phyloP scores from a whole-genome alignment of 1,140 invertebrate species.

The Drosophila rhopaloa region DNA sequence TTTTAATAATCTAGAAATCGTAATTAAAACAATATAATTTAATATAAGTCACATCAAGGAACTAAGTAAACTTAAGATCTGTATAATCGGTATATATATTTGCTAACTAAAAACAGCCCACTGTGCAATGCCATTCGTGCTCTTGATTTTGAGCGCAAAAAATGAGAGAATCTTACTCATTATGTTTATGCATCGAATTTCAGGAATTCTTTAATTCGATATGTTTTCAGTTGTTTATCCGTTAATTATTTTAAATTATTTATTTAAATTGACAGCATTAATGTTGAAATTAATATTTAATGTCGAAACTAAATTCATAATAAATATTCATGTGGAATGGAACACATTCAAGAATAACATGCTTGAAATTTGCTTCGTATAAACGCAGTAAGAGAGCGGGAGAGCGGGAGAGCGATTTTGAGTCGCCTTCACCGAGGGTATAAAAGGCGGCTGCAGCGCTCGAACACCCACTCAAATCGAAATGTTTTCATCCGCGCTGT shows the following conservation, averaged over 20 bases:
- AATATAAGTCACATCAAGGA: no score
- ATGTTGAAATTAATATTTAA: no score
- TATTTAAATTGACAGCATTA: no score
- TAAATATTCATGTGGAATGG: no score
- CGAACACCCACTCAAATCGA: conserved; percentile 4
- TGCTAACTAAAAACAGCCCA: neutral
- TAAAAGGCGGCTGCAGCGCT: neutral
- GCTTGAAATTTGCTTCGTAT: neutral
- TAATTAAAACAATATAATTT: no score
- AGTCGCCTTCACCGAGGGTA: neutral
- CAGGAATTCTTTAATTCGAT: neutral
- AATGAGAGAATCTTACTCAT: neutral
- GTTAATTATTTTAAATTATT: no score
- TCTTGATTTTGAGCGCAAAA: neutral
- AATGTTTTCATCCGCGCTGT: conserved; percentile 10
- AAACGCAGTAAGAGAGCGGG: neutral
- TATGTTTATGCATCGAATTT: neutral
- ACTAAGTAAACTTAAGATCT: no score
- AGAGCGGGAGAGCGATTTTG: conserved; percentile 1
- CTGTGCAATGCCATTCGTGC: neutral
- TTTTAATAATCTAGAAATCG: no score
- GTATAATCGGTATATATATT: no score
- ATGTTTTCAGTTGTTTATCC: no score
- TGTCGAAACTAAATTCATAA: no score
- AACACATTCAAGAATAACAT: neutral